Base-by-base conservation (phyloP, 2,888 invertebrate genomes). In the Dynastes maya region DNA sequence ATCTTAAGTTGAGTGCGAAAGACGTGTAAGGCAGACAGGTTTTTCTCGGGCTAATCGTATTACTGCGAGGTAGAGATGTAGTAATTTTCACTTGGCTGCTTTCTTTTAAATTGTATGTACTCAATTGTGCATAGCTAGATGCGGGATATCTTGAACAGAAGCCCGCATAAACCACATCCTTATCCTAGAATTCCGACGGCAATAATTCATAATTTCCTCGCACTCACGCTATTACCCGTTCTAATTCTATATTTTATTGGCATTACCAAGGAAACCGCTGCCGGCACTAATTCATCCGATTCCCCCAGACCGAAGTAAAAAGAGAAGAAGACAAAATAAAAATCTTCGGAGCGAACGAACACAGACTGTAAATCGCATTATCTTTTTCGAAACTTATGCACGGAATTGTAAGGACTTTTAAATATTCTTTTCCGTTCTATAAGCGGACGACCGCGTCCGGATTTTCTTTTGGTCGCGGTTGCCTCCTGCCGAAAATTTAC, bases 381-480 rank as follows among this genome's bases (percentile, higher is more conserved):
- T 71, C 58, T 37, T 55, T 71, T 16, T 53, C 13, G 55, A 53
- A 71, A 53, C 71, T 71, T 71, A 58, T 58, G 55, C 55, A 16
- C 55, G 32, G 55, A 70, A 70, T 70, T 70, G 70, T 32, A 70
- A 70, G 51, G 70, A 53, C 55, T 37, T 55, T 71, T 55, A 71
- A 71, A 71, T 71, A 68, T 68, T 51, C 51, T 49, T 68, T 22
- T 61, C 61, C 49, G 68, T 51, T 45, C 29, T 49, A 45, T 45
- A 45, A 45, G 45, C 45, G 45, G 37, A 6, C 45, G 68, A 27
- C 68, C 3, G 68, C 27, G 63, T 74, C 53, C 16, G 74, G 55
- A 74, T 74, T 22, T 74, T 11, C 76, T 16, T 67, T 67, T 76
- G 53, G 32, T 51, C 65, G 53, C 76, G 61, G 67, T 65, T 75